A percentile compares a stretch with the other conserved stretches of the same genome.
Evolutionary conservation across 1,140 invertebrate genomes (phyloP).

Genomic region (roundworm (Caenorhabditis elegans)): DNA sequence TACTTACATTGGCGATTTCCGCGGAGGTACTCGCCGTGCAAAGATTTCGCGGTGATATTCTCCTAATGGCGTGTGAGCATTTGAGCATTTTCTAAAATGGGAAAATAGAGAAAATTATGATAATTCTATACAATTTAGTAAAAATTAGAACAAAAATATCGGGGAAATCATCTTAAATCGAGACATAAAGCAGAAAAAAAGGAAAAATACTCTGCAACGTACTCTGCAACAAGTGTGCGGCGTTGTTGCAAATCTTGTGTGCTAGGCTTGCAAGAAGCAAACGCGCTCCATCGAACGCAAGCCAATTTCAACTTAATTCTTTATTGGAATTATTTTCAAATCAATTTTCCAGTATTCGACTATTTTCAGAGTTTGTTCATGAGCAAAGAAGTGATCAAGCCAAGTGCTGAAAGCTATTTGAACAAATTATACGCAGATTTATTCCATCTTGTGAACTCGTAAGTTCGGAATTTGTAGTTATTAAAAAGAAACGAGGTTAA

Average conservation of each 20-base stretch:
- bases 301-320: background rate
- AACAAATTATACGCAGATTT: constrained; percentile 11
- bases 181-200: too few relatives aligned
- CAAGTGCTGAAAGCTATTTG: background rate
- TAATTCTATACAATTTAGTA: too few relatives aligned
- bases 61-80: too few relatives aligned
- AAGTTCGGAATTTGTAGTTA: background rate
- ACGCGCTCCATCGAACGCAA: background rate
- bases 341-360: background rate
- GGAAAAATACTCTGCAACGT: too few relatives aligned
- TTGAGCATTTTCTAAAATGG: too few relatives aligned
- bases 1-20: too few relatives aligned
- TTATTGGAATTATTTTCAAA: background rate
- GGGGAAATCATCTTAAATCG: too few relatives aligned
- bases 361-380: background rate
- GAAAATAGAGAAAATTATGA: background rate
- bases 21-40: too few relatives aligned
- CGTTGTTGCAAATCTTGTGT: background rate
- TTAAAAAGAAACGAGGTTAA: too few relatives aligned
- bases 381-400: background rate
- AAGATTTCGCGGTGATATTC: too few relatives aligned
- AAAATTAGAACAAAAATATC: too few relatives aligned
- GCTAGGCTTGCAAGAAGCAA: background rate
- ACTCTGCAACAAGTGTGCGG: background rate
- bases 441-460: constrained; percentile 28